Evolutionary conservation across 2,888 invertebrate species (phyloP).

Genomic region (Oxycera nigricornis): DNA sequence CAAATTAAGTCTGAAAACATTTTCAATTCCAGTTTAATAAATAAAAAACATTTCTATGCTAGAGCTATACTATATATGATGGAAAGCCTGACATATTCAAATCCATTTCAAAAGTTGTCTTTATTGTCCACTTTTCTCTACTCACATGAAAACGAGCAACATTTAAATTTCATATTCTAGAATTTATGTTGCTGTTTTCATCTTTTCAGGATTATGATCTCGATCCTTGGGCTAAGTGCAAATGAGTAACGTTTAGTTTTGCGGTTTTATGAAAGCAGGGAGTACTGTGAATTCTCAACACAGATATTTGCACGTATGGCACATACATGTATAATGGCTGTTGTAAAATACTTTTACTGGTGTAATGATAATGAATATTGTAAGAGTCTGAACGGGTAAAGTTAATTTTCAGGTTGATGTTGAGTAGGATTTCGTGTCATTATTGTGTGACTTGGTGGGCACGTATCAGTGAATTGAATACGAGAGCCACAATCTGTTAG

Average conservation of each 20-base stretch:
- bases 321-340: not conserved
- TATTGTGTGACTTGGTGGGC: slow-evolving; percentile 21
- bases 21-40: too few relatives aligned
- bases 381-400: not conserved
- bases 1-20: too few relatives aligned
- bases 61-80: too few relatives aligned
- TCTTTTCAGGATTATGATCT: slow-evolving; percentile 13
- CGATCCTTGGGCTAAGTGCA: slow-evolving; percentile 26
- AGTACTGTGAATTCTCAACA: slow-evolving; percentile 19
- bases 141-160: not conserved
- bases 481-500: slow-evolving; percentile 13
- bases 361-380: slow-evolving; percentile 25
- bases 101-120: too few relatives aligned
- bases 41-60: too few relatives aligned
- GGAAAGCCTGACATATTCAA: too few relatives aligned
- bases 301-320: slow-evolving; percentile 15
- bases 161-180: not conserved
- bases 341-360: slow-evolving; percentile 33
- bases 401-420: slow-evolving; percentile 4
- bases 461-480: slow-evolving; percentile 14
- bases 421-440: slow-evolving; percentile 18
- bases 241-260: slow-evolving; percentile 21
- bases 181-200: slow-evolving; percentile 26
- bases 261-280: not conserved
- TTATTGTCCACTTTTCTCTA: too few relatives aligned